Evolutionary conservation across 2,797 vertebrate genomes (phyloP), one percentile per base, ranked within the genome.

Genomic region (Nasua narica): DNA sequence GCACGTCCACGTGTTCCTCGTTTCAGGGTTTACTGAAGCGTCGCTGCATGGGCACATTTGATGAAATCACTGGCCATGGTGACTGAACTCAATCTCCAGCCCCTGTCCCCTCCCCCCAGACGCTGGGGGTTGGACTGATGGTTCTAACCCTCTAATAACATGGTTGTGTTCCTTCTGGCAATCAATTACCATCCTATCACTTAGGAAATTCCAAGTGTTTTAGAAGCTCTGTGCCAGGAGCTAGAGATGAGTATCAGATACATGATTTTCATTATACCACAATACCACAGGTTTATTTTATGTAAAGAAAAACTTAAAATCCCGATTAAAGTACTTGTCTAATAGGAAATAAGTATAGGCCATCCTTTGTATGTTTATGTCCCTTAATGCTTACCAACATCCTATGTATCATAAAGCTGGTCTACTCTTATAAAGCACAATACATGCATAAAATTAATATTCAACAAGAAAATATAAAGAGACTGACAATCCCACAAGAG

Each of bases 241-340:
- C 23, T 7, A 18, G 62, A 48, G 46, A 77, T 60, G 95, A 87
- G 65, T 77, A 87, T 60, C 62, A 77, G 93, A 88, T n/a, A 79
- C 29, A 7, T 92, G 83, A 54, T 70, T 94, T 90, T 58, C 37
- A 81, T 81, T 48, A 37, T 9, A 60, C 3, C 78, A 70, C 13
- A 86, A 35, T n/a, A 43, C 11, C 37, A 83, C 3, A 46, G 52
- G 40, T 12, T 78, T 67, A 60, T 82, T 90, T 93, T 84, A 93
- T 48, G 18, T 67, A 87, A 95, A 84, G 37, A 96, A 84, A 14
- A 72, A 87, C 25, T 37, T 91, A 48, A 91, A 93, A 95, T 87
- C 58, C 40, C 67, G 65, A 69, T 25, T 56, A 56, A 87, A 78
- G 50, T 65, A 29, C 29, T 43, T 82, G 23, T n/a, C 69, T 81